These are phyloP conservation scores for Phasianus colchicus DNA, from an alignment of 2,113 vertebrate species.

Conservation along the genomic window DNA sequence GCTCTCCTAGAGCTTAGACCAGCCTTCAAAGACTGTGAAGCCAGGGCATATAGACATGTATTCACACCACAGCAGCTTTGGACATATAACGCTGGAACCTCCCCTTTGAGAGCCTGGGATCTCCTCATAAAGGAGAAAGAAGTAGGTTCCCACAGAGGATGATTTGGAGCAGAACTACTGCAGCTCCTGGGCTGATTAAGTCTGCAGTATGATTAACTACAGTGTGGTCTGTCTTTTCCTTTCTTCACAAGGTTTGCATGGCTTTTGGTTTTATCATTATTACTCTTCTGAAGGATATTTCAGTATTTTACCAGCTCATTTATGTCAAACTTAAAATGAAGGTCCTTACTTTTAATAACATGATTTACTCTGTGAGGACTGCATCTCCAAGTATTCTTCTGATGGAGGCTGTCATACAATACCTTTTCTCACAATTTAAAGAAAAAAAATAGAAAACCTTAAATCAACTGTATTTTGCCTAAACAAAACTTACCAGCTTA, in stretches of 20 bases:
- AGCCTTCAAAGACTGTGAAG: neutral
- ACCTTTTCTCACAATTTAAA: neutral
- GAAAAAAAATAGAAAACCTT: neutral
- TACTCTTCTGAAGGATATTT: neutral
- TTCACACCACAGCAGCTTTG: neutral
- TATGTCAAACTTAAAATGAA: constrained; percentile 20
- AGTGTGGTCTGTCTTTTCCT: neutral
- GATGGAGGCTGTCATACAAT: neutral
- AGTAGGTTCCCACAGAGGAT: neutral
- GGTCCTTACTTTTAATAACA: constrained; percentile 10
- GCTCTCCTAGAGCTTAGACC: neutral
- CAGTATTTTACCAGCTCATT: neutral
- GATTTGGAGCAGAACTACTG: neutral
- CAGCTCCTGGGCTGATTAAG: neutral
- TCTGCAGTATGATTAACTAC: neutral
- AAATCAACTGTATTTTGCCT: neutral
- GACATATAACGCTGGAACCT: neutral
- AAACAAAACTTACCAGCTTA: neutral
- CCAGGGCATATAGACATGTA: neutral
- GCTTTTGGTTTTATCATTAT: neutral
- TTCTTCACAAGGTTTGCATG: neutral
- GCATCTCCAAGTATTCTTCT: neutral
- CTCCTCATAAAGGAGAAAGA: neutral
- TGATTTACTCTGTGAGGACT: neutral
- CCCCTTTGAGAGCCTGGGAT: rapidly evolving